A percentile compares a stretch with the other conserved stretches of the same genome.
phyloP scores from a whole-genome alignment of 1,140 invertebrate genomes.

The Batillaria attramentaria region DNA sequence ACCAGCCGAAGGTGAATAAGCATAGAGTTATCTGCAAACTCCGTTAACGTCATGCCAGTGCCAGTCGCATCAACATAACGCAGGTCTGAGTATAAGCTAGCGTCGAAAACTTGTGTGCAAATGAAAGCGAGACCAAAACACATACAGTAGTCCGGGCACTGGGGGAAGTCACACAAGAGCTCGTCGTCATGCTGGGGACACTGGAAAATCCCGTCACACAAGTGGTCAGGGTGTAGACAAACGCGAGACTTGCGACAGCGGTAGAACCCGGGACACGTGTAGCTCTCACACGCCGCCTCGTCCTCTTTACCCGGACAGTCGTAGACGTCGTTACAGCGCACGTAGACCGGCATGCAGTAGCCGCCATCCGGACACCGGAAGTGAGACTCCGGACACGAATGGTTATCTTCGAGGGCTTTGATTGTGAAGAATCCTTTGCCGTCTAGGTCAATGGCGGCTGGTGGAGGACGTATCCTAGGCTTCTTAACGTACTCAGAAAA shows the following conservation, averaged over 20 bases:
- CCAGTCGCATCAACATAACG: not conserved
- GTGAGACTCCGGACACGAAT: not conserved
- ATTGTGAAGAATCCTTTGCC: not conserved
- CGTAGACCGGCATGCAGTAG: not conserved
- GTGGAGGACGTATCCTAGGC: no score
- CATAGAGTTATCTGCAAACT: not conserved
- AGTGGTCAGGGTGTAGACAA: not conserved
- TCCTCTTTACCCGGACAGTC: not conserved
- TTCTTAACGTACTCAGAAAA: no score
- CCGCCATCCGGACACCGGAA: not conserved
- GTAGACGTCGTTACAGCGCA: not conserved
- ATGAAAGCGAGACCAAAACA: not conserved
- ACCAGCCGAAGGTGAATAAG: not conserved
- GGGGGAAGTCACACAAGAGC: not conserved
- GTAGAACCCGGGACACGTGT: not conserved
- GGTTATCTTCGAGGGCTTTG: not conserved
- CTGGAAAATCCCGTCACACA: not conserved
- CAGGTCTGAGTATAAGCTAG: not conserved
- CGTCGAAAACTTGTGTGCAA: not conserved
- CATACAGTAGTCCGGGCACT: not conserved
- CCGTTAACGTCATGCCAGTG: not conserved
- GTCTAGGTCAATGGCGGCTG: not conserved
- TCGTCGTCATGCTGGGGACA: slow-evolving; percentile 6
- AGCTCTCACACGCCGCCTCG: not conserved
- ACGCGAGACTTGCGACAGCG: not conserved